Conservation (phyloP, 2,888 invertebrate species). For the Malthinus flaveolus region DNA sequence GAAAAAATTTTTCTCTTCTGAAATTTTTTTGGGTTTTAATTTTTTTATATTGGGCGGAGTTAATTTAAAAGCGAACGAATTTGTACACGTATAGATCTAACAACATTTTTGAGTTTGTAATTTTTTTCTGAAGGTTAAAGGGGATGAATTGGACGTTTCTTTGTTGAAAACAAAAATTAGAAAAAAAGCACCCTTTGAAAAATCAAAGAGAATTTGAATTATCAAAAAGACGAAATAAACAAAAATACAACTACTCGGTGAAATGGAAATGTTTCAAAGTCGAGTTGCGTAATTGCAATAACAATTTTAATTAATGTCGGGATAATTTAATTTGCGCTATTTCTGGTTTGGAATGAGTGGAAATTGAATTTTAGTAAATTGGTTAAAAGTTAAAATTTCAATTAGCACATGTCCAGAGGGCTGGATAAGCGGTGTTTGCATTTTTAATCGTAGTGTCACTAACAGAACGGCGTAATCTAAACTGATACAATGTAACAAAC, state of each 20-base stretch:
- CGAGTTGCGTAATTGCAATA: constrained; percentile 46
- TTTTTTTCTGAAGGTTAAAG: too few species aligned
- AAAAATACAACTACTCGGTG: constrained; percentile 26
- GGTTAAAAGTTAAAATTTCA: constrained; percentile 48
- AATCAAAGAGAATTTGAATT: constrained; percentile 4
- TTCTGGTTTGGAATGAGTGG: constrained; percentile 39
- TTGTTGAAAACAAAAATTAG: too few species aligned
- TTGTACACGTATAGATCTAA: too few species aligned
- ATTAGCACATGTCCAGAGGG: constrained; percentile 46
- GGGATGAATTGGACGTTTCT: too few species aligned
- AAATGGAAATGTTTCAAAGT: constrained; percentile 39
- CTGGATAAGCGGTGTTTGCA: constrained; percentile 34
- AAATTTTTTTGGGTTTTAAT: neutral
- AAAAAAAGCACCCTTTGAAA: neutral
- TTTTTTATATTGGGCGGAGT: neutral
- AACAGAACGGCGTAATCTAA: constrained; percentile 43
- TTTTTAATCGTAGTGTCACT: constrained; percentile 54
- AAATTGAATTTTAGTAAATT: constrained; percentile 47
- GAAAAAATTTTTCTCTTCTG: constrained; percentile 11
- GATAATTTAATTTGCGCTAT: constrained; percentile 51
- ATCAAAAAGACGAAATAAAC: constrained; percentile 19
- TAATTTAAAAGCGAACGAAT: too few species aligned
- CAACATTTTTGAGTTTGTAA: too few species aligned
- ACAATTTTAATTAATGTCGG: constrained; percentile 54
- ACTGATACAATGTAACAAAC: constrained; percentile 50